Evolutionary conservation across 2,113 vertebrate genomes (phyloP).

Genomic region (Cervus canadensis): DNA sequence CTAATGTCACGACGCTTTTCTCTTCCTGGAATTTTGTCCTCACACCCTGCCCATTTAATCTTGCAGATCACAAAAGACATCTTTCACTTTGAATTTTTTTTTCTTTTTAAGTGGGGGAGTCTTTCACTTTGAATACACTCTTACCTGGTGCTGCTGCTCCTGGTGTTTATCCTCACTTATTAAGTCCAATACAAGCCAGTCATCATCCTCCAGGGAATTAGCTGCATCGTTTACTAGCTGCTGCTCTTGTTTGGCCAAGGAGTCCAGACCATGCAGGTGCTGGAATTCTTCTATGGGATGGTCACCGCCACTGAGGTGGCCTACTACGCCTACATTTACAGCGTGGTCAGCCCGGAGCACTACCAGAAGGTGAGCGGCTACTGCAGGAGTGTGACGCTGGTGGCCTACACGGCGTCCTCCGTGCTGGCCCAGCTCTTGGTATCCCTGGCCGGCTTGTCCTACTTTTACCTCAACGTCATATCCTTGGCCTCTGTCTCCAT

Average conservation of each 20-base stretch:
- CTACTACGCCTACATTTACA: slow-evolving; percentile 95
- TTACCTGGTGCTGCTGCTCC: slow-evolving; percentile 85
- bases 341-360: slow-evolving; percentile 84
- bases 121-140: slow-evolving; percentile 79
- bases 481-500: slow-evolving; percentile 81
- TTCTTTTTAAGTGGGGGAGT: background rate
- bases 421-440: slow-evolving; percentile 90
- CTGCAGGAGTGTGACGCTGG: slow-evolving; percentile 85
- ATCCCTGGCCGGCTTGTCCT: slow-evolving; percentile 83
- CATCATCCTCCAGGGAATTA: slow-evolving; percentile 81
- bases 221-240: slow-evolving; percentile 77
- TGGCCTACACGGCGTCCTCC: slow-evolving; percentile 84
- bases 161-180: slow-evolving; percentile 90
- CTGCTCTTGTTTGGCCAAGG: slow-evolving; percentile 83
- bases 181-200: slow-evolving; percentile 92
- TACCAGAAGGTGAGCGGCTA: slow-evolving; percentile 90
- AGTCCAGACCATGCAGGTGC: slow-evolving; percentile 84
- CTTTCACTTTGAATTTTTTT: slow-evolving; percentile 34
- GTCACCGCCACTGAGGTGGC: slow-evolving; percentile 89
- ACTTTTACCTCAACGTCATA: slow-evolving; percentile 84
- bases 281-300: slow-evolving; percentile 86
- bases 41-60: background rate
- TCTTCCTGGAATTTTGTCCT: background rate
- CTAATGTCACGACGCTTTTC: background rate
- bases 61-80: slow-evolving; percentile 83